These are phyloP conservation scores for Montipora sp. DNA, from an alignment of 64 coral and sea anemone species.

Conservation along the genomic window DNA sequence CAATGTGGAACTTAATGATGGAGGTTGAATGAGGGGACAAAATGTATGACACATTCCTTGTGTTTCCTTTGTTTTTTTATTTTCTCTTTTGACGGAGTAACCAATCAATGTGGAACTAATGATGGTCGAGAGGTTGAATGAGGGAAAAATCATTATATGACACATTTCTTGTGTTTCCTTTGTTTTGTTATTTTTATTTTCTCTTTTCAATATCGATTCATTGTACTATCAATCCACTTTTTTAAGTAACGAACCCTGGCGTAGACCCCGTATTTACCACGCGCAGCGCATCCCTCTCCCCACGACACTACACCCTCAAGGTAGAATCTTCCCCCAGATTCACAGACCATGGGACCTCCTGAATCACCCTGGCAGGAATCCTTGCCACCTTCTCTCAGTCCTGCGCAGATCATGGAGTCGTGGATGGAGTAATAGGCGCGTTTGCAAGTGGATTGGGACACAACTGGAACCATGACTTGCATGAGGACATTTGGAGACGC, in stretches of 20 bases:
- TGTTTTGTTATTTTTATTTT: not conserved
- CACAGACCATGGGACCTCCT: constrained; percentile 57
- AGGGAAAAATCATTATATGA: too few relatives aligned
- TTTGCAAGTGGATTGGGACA: not conserved
- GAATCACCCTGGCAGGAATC: constrained; percentile 66
- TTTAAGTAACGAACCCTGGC: constrained; percentile 42
- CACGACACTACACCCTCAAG: constrained; percentile 67
- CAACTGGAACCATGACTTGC: constrained; percentile 52
- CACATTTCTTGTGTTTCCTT: not conserved
- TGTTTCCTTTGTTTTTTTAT: not conserved
- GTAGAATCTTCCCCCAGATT: constrained; percentile 29
- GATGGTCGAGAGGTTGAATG: too few relatives aligned
- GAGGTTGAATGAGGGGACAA: too few relatives aligned
- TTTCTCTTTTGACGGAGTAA: too few relatives aligned
- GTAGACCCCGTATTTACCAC: constrained; percentile 59
- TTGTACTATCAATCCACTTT: not conserved
- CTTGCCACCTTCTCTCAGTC: constrained; percentile 29
- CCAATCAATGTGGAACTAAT: too few relatives aligned
- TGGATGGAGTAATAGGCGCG: constrained; percentile 20
- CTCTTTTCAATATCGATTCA: not conserved
- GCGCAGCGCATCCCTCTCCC: constrained; percentile 42
- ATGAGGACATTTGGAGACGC: not conserved
- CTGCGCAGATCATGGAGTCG: constrained; percentile 65
- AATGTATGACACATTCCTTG: too few relatives aligned
- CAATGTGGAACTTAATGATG: too few relatives aligned